Evolutionary conservation across 2,888 invertebrate species (phyloP).

Genomic region (Agonopterix alstromeriana): DNA sequence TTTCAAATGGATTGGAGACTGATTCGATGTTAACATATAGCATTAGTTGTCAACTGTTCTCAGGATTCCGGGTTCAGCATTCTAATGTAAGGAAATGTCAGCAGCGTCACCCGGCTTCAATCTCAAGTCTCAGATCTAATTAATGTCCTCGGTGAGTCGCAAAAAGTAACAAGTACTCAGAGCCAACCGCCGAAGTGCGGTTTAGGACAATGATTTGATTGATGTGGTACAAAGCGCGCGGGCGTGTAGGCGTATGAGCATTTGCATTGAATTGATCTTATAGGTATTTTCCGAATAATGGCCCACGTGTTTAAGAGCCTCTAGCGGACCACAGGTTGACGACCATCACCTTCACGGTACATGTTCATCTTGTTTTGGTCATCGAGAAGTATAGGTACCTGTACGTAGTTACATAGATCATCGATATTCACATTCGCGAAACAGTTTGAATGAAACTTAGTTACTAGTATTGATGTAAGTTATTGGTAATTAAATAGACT

Average conservation of each 20-base stretch:
- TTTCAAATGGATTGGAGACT: too few species aligned
- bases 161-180: conserved; percentile 43
- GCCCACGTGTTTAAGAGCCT: conserved; percentile 40
- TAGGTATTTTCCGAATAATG: conserved; percentile 48
- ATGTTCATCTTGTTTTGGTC: conserved; percentile 7
- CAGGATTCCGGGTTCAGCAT: conserved; percentile 64
- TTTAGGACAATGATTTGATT: conserved; percentile 56
- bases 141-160: conserved; percentile 49
- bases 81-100: conserved; percentile 59
- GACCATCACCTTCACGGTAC: conserved; percentile 23
- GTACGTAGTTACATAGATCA: not conserved
- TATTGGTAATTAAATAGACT: too few species aligned
- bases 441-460: too few species aligned
- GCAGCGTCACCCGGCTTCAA: conserved; percentile 40
- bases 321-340: conserved; percentile 32
- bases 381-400: not conserved
- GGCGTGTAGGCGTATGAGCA: conserved; percentile 49
- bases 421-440: too few species aligned
- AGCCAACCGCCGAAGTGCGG: conserved; percentile 18
- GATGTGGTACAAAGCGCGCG: conserved; percentile 42
- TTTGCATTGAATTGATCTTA: conserved; percentile 68
- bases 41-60: not conserved
- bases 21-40: not conserved
- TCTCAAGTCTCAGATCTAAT: conserved; percentile 54
- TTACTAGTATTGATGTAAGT: too few species aligned